Conservation (phyloP, 2,888 invertebrate genomes). For the Meganola albula region DNA sequence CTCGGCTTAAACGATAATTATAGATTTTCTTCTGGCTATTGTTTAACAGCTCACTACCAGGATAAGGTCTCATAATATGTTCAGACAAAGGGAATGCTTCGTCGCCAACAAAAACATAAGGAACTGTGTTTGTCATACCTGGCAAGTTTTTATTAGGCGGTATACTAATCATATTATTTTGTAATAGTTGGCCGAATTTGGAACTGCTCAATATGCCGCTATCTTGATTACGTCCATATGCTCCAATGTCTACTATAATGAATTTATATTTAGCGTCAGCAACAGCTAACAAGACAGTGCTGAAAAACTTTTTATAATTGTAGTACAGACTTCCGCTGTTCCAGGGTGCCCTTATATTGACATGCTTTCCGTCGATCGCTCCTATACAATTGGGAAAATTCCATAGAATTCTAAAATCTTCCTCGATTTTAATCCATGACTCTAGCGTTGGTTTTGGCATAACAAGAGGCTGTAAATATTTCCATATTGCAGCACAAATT, state of each 20-base stretch:
- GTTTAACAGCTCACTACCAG: constrained; percentile 12
- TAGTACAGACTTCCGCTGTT: constrained; percentile 14
- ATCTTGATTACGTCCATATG: constrained; percentile 12
- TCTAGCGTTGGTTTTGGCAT: constrained; percentile 17
- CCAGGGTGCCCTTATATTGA: constrained; percentile 12
- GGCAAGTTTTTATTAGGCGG: constrained; percentile 25
- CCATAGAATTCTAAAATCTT: constrained; percentile 17
- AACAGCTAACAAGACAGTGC: constrained; percentile 17
- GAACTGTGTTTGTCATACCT: constrained; percentile 21
- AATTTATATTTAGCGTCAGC: constrained; percentile 19
- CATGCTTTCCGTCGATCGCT: constrained; percentile 16
- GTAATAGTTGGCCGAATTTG: constrained; percentile 15
- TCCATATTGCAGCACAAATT: constrained; percentile 13
- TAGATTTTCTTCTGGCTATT: constrained; percentile 14
- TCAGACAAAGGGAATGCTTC: constrained; percentile 24
- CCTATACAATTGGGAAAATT: constrained; percentile 21
- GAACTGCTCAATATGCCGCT: constrained; percentile 17
- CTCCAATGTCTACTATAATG: constrained; percentile 16
- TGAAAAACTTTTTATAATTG: constrained; percentile 20
- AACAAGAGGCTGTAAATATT: constrained; percentile 13
- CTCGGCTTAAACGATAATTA: constrained; percentile 19
- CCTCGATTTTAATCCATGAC: constrained; percentile 7
- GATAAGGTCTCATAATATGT: constrained; percentile 20
- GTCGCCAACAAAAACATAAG: constrained; percentile 31
- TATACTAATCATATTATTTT: constrained; percentile 21